phyloP scores from a whole-genome alignment of 2,888 invertebrate species.

The Achlya flavicornis region DNA sequence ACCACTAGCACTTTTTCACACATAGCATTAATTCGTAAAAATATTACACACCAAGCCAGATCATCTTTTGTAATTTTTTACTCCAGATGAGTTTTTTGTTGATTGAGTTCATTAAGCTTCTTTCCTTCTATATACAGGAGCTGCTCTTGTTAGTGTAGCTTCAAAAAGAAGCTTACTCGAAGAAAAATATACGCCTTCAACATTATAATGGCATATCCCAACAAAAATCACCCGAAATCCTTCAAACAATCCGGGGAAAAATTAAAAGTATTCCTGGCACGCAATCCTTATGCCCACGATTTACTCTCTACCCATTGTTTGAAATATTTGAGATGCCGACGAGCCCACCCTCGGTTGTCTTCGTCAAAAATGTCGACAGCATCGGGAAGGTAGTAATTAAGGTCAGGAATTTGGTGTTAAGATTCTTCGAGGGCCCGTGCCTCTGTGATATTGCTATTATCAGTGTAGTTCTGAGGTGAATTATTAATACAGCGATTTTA shows the following conservation, averaged over 20 bases:
- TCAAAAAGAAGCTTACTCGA: no score
- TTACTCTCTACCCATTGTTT: conserved; percentile 8
- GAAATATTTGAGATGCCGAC: conserved; percentile 41
- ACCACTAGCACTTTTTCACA: no score
- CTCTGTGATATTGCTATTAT: neutral
- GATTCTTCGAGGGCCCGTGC: neutral
- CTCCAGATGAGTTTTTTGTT: no score
- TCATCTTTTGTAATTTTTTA: no score
- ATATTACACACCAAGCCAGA: no score
- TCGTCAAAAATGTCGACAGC: conserved; percentile 37
- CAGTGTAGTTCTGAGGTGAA: no score
- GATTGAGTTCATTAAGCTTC: no score
- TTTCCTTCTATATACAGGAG: no score
- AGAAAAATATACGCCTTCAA: no score
- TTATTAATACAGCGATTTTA: no score
- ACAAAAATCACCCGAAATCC: neutral
- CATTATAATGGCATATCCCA: neutral
- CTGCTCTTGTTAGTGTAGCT: no score
- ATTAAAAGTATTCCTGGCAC: conserved; percentile 6
- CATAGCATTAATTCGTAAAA: no score
- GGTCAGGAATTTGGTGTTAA: conserved; percentile 11
- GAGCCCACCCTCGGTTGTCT: conserved; percentile 25
- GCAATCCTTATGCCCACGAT: conserved; percentile 9
- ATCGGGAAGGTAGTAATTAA: conserved; percentile 11
- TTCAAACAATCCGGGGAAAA: conserved; percentile 9